Conservation (phyloP, 2,113 vertebrate genomes). For the Ahaetulla prasina region DNA sequence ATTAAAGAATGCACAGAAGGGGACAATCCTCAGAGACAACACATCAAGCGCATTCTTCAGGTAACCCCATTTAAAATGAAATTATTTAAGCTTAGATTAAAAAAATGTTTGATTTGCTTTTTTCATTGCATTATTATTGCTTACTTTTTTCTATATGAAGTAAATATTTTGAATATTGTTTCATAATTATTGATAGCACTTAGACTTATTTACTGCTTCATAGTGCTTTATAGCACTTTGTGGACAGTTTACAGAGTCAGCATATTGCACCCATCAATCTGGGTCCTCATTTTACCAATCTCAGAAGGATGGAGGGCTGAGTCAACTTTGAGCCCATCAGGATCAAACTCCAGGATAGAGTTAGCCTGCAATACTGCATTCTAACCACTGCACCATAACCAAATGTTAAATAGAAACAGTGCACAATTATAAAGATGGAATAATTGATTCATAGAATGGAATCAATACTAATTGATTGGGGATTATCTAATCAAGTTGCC, state of each 20-base stretch:
- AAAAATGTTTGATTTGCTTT: neutral
- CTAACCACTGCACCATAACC: neutral
- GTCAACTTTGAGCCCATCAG: neutral
- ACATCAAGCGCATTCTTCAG: slow-evolving; percentile 73
- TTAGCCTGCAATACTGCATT: neutral
- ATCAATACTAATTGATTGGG: neutral
- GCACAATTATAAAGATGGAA: neutral
- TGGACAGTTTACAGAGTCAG: neutral
- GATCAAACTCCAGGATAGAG: neutral
- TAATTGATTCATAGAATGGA: neutral
- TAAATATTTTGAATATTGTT: neutral
- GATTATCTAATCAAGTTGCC: neutral
- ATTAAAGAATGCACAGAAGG: slow-evolving; percentile 63
- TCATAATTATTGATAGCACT: neutral
- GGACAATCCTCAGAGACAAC: slow-evolving; percentile 70
- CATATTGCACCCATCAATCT: neutral
- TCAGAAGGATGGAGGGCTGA: neutral
- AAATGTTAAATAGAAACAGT: neutral
- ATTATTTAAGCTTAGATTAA: neutral
- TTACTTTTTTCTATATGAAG: neutral
- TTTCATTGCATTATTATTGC: neutral
- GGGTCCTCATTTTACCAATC: neutral
- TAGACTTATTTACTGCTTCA: neutral
- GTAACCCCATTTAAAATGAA: slow-evolving; percentile 29
- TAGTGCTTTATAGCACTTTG: neutral